phyloP scores from a whole-genome alignment of 2,888 invertebrate species.

The Agonopterix heracliana region DNA sequence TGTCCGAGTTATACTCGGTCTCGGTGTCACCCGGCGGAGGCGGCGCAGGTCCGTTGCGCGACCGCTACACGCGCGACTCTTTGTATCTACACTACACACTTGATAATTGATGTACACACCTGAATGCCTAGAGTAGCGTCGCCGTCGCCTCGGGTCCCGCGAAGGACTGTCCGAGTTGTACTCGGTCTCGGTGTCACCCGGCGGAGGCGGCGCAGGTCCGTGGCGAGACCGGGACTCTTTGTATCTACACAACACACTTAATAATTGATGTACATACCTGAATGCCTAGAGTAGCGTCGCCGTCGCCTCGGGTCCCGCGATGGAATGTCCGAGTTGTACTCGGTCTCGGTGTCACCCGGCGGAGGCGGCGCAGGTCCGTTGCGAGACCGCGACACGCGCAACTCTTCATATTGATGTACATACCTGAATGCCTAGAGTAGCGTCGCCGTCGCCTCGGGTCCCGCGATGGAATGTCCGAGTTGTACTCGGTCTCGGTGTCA shows the following conservation, averaged over 20 bases:
- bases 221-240: constrained; percentile 40
- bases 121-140: constrained; percentile 57
- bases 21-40: constrained; percentile 72
- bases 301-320: constrained; percentile 64
- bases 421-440: too few species aligned
- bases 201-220: constrained; percentile 37
- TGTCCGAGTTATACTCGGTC: constrained; percentile 81
- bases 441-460: too few species aligned
- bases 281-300: constrained; percentile 54
- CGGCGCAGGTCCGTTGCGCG: too few species aligned
- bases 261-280: constrained; percentile 42
- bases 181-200: constrained; percentile 79
- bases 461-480: too few species aligned
- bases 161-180: constrained; percentile 79
- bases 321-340: constrained; percentile 79
- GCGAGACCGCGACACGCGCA: constrained; percentile 39
- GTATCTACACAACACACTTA: constrained; percentile 30
- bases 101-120: too few species aligned
- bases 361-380: constrained; percentile 38
- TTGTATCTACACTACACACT: constrained; percentile 29
- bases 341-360: constrained; percentile 77
- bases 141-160: constrained; percentile 51
- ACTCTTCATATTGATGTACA: too few species aligned
- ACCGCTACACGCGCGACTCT: too few species aligned
- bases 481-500: constrained; percentile 81